Conservation (phyloP, 1,140 invertebrate species). For the Ostrea edulis region DNA sequence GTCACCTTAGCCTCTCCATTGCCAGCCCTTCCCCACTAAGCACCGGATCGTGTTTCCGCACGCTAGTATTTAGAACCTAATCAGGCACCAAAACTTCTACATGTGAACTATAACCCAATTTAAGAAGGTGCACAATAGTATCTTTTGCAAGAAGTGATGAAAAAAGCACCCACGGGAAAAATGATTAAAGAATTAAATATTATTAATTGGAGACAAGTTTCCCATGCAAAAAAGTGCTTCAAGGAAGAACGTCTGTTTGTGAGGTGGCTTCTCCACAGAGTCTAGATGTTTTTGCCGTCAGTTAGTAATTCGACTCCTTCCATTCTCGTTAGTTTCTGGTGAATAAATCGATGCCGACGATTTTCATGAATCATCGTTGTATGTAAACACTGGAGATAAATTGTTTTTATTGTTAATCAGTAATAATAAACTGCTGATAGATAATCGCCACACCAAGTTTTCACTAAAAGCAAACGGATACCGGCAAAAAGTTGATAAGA, state of each 20-base stretch:
- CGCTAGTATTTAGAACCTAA: constrained; percentile 29
- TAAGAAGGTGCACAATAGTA: not conserved
- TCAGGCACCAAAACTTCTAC: constrained; percentile 33
- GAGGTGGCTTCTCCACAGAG: not conserved
- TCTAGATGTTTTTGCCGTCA: not conserved
- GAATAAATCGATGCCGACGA: constrained; percentile 35
- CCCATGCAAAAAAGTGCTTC: not conserved
- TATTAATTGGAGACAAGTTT: constrained; percentile 34
- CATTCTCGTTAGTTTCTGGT: constrained; percentile 23
- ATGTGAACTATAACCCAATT: constrained; percentile 20
- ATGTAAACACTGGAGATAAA: constrained; percentile 42
- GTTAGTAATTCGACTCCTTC: constrained; percentile 33
- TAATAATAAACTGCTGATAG: constrained; percentile 35
- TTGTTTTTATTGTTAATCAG: constrained; percentile 41
- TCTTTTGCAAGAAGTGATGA: not conserved
- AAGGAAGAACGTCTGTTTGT: not conserved
- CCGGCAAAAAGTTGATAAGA: constrained; percentile 17
- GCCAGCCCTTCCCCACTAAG: constrained; percentile 39
- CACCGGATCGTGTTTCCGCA: constrained; percentile 19
- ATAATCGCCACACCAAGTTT: not conserved
- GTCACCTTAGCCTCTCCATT: constrained; percentile 22
- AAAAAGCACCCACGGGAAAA: not conserved
- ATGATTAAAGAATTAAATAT: constrained; percentile 19
- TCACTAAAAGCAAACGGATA: constrained; percentile 10
- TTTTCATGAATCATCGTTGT: constrained; percentile 26